Evolutionary conservation across 2,888 invertebrate genomes (phyloP).

Genomic region (Colletes collaris): DNA sequence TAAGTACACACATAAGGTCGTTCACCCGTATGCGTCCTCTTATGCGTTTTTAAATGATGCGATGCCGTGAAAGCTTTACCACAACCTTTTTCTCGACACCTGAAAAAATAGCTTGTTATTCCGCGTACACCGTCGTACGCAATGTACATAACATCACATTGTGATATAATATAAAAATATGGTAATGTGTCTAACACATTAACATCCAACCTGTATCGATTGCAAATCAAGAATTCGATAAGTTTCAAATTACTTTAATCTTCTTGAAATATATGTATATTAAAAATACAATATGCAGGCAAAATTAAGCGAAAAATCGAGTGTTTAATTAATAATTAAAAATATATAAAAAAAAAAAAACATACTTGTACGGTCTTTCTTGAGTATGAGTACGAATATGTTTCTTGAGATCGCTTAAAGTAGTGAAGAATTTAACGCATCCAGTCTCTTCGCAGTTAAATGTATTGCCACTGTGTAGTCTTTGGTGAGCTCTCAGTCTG

Average conservation of each 20-base stretch:
- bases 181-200: neutral
- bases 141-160: neutral
- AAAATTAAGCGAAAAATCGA: neutral
- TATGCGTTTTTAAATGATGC: constrained; percentile 96
- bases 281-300: neutral
- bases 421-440: constrained; percentile 96
- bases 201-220: neutral
- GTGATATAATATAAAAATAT: neutral
- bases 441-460: constrained; percentile 94
- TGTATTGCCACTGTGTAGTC: constrained; percentile 96
- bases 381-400: constrained; percentile 96
- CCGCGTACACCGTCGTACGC: no score
- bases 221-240: neutral
- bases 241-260: neutral
- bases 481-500: constrained; percentile 94
- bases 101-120: constrained; percentile 76
- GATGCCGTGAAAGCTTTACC: constrained; percentile 97
- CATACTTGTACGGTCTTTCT: constrained; percentile 94
- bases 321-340: constrained; percentile 5
- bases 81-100: constrained; percentile 92
- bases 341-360: constrained; percentile 69
- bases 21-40: constrained; percentile 92
- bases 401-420: constrained; percentile 96
- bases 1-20: constrained; percentile 90
- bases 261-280: no score